Percentiles rank a stretch among this genome's conserved stretches.
Conservation (phyloP, 2,113 vertebrate species). For the Gymnarchus niloticus region DNA sequence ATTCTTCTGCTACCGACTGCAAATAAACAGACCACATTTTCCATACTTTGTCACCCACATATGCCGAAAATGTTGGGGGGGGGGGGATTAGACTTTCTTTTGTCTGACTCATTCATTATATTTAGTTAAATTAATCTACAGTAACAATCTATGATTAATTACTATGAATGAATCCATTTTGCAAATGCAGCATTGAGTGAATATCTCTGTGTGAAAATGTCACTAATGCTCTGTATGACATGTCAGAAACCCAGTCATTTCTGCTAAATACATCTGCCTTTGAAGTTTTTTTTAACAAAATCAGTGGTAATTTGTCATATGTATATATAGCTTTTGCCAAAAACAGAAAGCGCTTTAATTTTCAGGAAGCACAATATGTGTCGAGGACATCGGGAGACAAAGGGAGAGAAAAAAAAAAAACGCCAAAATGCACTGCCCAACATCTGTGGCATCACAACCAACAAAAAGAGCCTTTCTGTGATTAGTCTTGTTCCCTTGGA, state of each 20-base stretch:
- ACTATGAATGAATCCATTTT: not conserved
- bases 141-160: not conserved
- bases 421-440: not conserved
- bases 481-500: conserved; percentile 1
- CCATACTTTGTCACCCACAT: not conserved
- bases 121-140: not conserved
- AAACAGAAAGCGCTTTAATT: not conserved
- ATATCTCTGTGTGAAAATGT: no score
- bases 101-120: not conserved
- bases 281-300: not conserved
- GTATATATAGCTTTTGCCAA: not conserved
- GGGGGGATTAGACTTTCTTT: not conserved
- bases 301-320: not conserved
- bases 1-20: not conserved
- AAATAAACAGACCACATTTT: not conserved
- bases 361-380: not conserved
- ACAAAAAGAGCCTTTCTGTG: not conserved
- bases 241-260: not conserved
- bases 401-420: not conserved
- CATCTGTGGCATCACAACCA: not conserved
- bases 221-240: not conserved
- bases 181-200: not conserved
- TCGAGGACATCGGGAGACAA: not conserved
- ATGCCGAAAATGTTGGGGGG: not conserved
- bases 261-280: not conserved